Conservation (phyloP, 2,113 vertebrate species). For the Cheirogaleus medius region DNA sequence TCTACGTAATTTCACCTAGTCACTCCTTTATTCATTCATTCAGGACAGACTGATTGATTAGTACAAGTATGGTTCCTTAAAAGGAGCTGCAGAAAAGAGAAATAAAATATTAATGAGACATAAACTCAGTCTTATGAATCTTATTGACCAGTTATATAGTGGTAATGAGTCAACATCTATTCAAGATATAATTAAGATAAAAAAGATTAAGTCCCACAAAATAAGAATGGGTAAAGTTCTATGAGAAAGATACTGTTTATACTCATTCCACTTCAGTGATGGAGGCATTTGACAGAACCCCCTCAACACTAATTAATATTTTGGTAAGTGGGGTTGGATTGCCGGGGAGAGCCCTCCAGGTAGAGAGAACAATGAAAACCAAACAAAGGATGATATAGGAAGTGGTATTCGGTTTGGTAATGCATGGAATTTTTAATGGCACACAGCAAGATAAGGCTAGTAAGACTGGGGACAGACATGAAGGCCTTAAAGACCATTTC, state of each 20-base stretch:
- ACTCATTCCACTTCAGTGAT: neutral
- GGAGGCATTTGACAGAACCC: neutral
- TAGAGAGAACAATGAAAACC: neutral
- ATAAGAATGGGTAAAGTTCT: neutral
- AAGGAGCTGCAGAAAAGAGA: neutral
- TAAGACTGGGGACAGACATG: neutral
- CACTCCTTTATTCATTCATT: neutral
- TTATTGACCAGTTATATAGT: neutral
- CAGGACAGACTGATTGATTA: neutral
- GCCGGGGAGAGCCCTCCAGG: neutral
- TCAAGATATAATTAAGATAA: neutral
- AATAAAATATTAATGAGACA: neutral
- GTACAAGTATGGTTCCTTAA: neutral
- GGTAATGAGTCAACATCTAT: neutral
- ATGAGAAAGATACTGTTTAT: neutral
- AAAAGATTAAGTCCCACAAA: neutral
- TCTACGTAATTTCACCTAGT: slow-evolving; percentile 12
- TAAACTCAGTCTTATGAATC: neutral
- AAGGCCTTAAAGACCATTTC: neutral
- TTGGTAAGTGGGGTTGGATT: neutral
- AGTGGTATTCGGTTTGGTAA: neutral
- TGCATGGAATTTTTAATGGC: neutral
- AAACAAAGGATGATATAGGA: neutral
- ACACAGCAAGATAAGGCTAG: neutral
- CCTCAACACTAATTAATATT: neutral